Base-by-base conservation (phyloP, 92 coral and sea anemone genomes). In the Paragorgia papillata region DNA sequence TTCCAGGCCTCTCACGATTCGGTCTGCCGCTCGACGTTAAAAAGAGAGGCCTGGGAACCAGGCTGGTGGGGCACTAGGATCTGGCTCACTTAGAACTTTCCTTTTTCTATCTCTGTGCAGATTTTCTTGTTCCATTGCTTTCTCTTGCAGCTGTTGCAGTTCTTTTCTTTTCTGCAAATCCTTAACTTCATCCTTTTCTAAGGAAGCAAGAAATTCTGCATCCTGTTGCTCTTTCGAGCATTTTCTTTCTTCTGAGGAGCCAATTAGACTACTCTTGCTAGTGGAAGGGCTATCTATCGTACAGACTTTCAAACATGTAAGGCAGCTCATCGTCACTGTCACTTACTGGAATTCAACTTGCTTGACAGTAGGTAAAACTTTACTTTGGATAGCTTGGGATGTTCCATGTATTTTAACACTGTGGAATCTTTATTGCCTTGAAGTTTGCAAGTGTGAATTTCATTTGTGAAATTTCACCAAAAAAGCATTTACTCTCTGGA, bases 311-410 rank as follows among this genome's bases (percentile, higher is more conserved):
- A 12, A 55, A 61, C 14, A 20, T 39, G n/a, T 10, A 27, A 12
- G 41, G 41, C 7, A 61, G 67, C 14, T 26, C 67, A 18, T 61
- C 40, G 15, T 61, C 67, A 61, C 67, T 61, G 41, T 61, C 67
- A 61, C 67, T 61, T 26, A 4, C 22, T 28, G 35, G 35, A 9
- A 61, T 61, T 40, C 3, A 61, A n/a, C 19, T 34, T 20, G 44
- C 54, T 81, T 48, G 90, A 75, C 63, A 86, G 76, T 79, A 86
- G 64, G 70, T 69, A 86, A 49, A 84, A 75, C 73, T 80, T 79
- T 30, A 84, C 84, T 79, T 69, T 84, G 74, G 81, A 76, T 66
- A 86, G 58, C 32, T 76, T 60, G 37, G 81, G 25, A 9, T 2
- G 40, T 57, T 64, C 25, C 39, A 86, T 86, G 68, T 86, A 85